phyloP scores from a whole-genome alignment of 2,113 vertebrate genomes.

The Perccottus glenii region DNA sequence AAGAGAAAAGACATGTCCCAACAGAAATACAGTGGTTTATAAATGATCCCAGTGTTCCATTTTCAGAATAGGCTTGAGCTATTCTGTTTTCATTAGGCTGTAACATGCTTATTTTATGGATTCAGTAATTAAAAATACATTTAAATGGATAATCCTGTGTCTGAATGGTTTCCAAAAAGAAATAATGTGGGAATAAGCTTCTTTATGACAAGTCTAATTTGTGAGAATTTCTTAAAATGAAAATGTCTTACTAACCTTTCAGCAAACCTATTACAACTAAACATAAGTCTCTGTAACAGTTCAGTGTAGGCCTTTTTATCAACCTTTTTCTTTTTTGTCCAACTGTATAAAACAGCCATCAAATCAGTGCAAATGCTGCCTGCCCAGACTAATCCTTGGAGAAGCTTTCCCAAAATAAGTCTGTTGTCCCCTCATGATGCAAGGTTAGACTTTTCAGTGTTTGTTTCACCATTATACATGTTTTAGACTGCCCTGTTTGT shows the following conservation, averaged over 20 bases:
- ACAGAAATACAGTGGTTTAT: not conserved
- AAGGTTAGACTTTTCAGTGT: not conserved
- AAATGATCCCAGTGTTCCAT: too few species aligned
- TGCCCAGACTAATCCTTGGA: conserved; percentile 33
- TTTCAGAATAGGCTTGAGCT: too few species aligned
- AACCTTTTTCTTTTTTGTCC: not conserved
- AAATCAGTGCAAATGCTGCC: conserved; percentile 39
- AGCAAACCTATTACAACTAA: not conserved
- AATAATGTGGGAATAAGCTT: not conserved
- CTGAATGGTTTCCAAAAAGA: not conserved
- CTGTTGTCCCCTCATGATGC: conserved; percentile 1
- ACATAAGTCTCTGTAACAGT: too few species aligned
- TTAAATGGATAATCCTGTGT: not conserved
- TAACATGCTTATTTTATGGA: not conserved
- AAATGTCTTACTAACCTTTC: not conserved
- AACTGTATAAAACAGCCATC: conserved; percentile 26
- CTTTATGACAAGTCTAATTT: not conserved
- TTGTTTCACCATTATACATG: not conserved
- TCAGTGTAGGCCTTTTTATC: not conserved
- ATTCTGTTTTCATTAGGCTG: too few species aligned
- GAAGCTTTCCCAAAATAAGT: conserved; percentile 53
- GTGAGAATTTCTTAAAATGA: not conserved
- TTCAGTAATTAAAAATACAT: not conserved
- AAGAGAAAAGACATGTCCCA: too few species aligned
- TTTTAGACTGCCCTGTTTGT: not conserved